Conservation (phyloP, 1,140 invertebrate genomes). For the Pachyrhynchus sulphureomaculatus region DNA sequence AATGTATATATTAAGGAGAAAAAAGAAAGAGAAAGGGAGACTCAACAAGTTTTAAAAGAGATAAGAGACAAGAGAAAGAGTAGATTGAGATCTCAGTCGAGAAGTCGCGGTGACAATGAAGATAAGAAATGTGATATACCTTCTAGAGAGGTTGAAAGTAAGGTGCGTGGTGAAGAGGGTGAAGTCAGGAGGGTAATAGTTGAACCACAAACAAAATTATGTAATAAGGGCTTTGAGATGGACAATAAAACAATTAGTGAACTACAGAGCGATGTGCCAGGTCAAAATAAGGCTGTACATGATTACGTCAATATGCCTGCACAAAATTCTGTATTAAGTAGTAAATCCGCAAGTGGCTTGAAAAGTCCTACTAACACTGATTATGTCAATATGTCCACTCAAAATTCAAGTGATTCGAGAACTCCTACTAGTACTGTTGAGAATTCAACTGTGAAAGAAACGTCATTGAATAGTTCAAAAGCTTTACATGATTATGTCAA, state of each 20-base stretch:
- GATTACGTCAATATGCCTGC: conserved; percentile 35
- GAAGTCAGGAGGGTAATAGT: background rate
- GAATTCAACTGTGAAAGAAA: no score
- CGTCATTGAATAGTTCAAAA: conserved; percentile 19
- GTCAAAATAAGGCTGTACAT: conserved; percentile 13
- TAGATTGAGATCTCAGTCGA: conserved; percentile 41
- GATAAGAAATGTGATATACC: background rate
- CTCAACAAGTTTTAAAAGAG: conserved; percentile 64
- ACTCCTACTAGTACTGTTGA: no score
- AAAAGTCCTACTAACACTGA: no score
- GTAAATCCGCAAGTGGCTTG: no score
- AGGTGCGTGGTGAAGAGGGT: background rate
- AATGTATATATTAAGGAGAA: conserved; percentile 69
- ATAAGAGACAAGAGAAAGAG: conserved; percentile 62
- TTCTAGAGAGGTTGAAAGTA: background rate
- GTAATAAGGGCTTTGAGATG: background rate
- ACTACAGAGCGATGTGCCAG: background rate
- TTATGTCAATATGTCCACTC: no score
- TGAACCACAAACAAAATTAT: background rate
- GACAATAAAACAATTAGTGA: background rate
- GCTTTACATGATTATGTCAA: conserved; percentile 40
- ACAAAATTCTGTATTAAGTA: background rate
- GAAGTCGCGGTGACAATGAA: conserved; percentile 20
- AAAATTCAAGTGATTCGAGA: no score
- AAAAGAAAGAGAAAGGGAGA: conserved; percentile 64